Evolutionary conservation across 2,797 vertebrate genomes (phyloP), one percentile per base, ranked within the genome.

Genomic region (Microchirus variegatus): DNA sequence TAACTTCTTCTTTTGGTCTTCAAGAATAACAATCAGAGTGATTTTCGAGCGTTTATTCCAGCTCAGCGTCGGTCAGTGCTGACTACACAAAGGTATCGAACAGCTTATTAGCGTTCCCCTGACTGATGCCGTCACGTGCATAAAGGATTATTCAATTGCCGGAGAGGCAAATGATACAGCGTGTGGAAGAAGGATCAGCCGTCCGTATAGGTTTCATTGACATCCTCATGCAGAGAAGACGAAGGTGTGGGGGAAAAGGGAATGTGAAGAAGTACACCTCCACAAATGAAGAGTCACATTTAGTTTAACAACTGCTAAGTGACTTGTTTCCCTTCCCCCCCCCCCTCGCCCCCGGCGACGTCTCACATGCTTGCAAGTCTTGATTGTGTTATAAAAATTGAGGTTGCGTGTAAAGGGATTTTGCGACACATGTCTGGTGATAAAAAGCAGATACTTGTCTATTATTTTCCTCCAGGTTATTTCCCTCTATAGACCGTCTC

Each of bases 61-160:
- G 50, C 44, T 9, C 55, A 63, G 63, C 75, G 44, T 53, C 49
- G 67, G 47, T 76, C 70, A 67, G 41, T 43, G 13, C 9, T 40
- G 38, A 11, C 38, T 40, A 14, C 10, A 40, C 38, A 13, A 31
- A 31, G 35, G 14, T 63, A 85, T 84, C 42, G 77, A 86, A 26
- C n/a, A 9, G 41, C 69, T 83, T 84, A 76, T 83, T 81, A 80
- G 62, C 68, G n/a, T 61, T 47, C 64, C 50, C 37, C 43, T 81
- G 72, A 79, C 68, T 70, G 78, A 80, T 60, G 59, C 53, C 53
- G 44, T 72, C 67, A 42, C 64, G 31, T 44, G 44, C 76, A 49
- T 63, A 62, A 79, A 66, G 63, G 68, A 82, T 81, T 67, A 81
- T 73, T 55, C 66, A 62, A 68, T 57, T 59, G 58, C 41, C 10